Evolutionary conservation across 2,113 vertebrate species (phyloP).

Genomic region (Nibea coibor): DNA sequence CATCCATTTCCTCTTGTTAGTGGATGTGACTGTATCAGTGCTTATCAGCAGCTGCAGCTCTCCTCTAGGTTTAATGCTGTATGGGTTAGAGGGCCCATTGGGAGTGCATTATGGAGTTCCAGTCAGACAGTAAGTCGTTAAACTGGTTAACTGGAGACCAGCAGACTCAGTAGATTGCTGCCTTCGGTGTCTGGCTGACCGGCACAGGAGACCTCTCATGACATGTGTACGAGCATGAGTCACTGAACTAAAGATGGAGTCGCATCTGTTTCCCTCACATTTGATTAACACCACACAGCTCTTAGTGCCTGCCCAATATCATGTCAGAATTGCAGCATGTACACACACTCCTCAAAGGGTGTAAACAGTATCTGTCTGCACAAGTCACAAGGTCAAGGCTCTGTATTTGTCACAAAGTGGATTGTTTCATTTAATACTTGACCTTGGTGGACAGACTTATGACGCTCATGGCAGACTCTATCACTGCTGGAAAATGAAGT

Average conservation of each 20-base stretch:
- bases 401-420: slow-evolving; percentile 1
- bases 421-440: slow-evolving; percentile 12
- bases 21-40: slow-evolving; percentile 11
- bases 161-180: neutral
- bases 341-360: neutral
- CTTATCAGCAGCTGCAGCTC: slow-evolving; percentile 14
- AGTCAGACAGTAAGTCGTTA: slow-evolving; percentile 22
- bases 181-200: slow-evolving; percentile 10
- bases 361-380: neutral
- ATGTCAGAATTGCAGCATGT: neutral
- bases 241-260: slow-evolving; percentile 11
- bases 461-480: neutral
- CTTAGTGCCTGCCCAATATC: neutral
- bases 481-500: neutral
- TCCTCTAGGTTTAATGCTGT: slow-evolving; percentile 17
- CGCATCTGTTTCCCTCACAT: slow-evolving; percentile 11
- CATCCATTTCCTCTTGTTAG: slow-evolving; percentile 29
- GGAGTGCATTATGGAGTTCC: slow-evolving; percentile 30
- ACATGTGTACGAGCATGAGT: neutral
- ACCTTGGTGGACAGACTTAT: slow-evolving; percentile 12
- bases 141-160: slow-evolving; percentile 50
- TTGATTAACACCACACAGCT: neutral
- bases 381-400: neutral
- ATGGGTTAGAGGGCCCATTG: neutral
- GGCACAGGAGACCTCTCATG: slow-evolving; percentile 6